Percentiles rank a stretch among this genome's conserved stretches.
phyloP scores from a whole-genome alignment of 2,797 vertebrate species.

The Coregonus ussuriensis region DNA sequence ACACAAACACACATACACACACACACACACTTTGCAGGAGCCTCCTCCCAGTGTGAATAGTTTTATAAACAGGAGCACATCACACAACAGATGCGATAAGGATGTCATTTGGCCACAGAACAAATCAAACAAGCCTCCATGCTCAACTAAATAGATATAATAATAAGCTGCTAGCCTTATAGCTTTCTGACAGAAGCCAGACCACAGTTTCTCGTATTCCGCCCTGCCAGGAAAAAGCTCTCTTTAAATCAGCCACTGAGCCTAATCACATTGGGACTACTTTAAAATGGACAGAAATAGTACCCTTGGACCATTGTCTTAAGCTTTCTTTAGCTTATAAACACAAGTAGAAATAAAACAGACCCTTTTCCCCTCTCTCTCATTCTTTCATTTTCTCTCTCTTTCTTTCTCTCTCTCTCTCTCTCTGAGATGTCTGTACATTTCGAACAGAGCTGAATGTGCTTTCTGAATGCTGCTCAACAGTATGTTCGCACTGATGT shows the following conservation, averaged over 20 bases:
- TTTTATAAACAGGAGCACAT: constrained; percentile 65
- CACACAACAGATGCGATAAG: too few species aligned
- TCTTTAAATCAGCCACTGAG: constrained; percentile 42
- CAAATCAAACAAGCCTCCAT: constrained; percentile 61
- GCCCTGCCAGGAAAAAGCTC: constrained; percentile 41
- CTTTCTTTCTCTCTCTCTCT: neutral
- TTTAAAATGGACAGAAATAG: constrained; percentile 50
- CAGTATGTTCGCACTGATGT: too few species aligned
- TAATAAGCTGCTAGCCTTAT: constrained; percentile 62
- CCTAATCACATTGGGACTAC: constrained; percentile 39
- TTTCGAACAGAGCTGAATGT: too few species aligned
- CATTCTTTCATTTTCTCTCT: neutral
- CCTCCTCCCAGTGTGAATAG: constrained; percentile 61
- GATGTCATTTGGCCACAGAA: constrained; percentile 66
- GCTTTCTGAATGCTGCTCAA: too few species aligned
- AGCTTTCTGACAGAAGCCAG: constrained; percentile 67
- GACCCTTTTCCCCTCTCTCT: constrained; percentile 14
- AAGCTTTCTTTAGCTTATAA: constrained; percentile 38
- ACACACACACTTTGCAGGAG: constrained; percentile 52
- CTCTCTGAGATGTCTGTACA: neutral
- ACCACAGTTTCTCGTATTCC: constrained; percentile 44
- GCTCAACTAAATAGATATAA: constrained; percentile 56
- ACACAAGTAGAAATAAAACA: constrained; percentile 27
- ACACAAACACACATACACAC: constrained; percentile 14
- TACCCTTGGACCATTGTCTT: constrained; percentile 40